Evolutionary conservation across 2,888 invertebrate species (phyloP).

Genomic region (Vandiemenella viatica): DNA sequence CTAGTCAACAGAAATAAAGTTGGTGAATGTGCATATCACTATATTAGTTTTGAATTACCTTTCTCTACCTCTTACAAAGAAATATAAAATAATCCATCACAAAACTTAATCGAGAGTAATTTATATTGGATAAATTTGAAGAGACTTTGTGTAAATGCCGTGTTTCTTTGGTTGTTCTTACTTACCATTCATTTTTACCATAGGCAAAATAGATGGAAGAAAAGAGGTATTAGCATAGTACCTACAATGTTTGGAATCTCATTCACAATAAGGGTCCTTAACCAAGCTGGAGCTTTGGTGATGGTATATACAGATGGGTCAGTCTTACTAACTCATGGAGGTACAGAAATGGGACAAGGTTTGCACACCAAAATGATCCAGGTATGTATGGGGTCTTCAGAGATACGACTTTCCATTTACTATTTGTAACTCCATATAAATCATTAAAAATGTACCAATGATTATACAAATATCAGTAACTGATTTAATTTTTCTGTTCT

Average conservation of each 20-base stretch:
- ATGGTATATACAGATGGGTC: conserved; percentile 80
- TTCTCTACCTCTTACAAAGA: too few relatives aligned
- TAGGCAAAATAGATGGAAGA: conserved; percentile 67
- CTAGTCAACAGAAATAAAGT: too few relatives aligned
- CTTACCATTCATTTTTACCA: conserved; percentile 24
- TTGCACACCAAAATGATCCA: conserved; percentile 92
- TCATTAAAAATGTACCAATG: background rate
- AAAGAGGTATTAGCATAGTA: conserved; percentile 66
- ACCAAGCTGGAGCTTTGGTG: conserved; percentile 78
- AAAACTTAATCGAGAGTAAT: too few relatives aligned
- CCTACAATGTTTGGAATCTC: conserved; percentile 78
- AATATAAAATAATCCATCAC: too few relatives aligned
- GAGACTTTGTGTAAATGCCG: conserved; percentile 1
- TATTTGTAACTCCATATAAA: background rate
- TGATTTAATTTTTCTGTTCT: too few relatives aligned
- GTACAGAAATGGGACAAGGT: conserved; percentile 97
- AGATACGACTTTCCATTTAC: background rate
- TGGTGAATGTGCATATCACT: too few relatives aligned
- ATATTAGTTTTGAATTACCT: too few relatives aligned
- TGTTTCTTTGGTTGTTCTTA: conserved; percentile 1
- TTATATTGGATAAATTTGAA: too few relatives aligned
- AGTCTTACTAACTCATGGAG: conserved; percentile 75
- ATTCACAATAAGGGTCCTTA: conserved; percentile 57
- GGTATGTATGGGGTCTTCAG: conserved; percentile 23
- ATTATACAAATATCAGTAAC: too few relatives aligned